These are phyloP conservation scores for Elegia similella DNA, from an alignment of 2,888 invertebrate species.

Conservation along the genomic window DNA sequence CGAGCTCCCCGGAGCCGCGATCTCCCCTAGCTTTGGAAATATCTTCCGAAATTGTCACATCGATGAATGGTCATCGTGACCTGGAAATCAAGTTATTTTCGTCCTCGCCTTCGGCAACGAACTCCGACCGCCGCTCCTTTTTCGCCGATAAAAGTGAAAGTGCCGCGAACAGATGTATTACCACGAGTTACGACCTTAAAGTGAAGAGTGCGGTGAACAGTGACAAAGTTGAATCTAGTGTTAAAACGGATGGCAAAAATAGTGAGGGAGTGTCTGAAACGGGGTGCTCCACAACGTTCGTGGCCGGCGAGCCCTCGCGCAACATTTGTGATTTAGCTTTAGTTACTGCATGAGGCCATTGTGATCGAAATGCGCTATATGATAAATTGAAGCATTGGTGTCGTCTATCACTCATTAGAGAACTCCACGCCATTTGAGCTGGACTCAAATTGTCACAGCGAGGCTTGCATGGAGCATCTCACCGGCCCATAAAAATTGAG, in stretches of 20 bases:
- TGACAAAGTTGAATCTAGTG: conserved; percentile 59
- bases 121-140: conserved; percentile 71
- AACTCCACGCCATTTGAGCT: conserved; percentile 75
- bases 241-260: conserved; percentile 56
- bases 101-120: conserved; percentile 78
- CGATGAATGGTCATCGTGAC: conserved; percentile 88
- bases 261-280: conserved; percentile 65
- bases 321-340: conserved; percentile 80
- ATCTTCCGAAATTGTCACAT: conserved; percentile 89
- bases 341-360: conserved; percentile 74
- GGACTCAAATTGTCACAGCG: conserved; percentile 77
- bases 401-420: conserved; percentile 51
- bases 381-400: conserved; percentile 55
- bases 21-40: conserved; percentile 83
- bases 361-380: conserved; percentile 53
- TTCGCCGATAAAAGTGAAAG: conserved; percentile 77
- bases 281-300: conserved; percentile 57
- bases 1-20: conserved; percentile 67
- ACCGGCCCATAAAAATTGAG: conserved; percentile 68
- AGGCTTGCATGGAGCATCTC: conserved; percentile 73
- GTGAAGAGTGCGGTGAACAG: conserved; percentile 71
- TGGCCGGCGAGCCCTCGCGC: conserved; percentile 58
- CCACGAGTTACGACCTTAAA: conserved; percentile 60
- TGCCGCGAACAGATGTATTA: conserved; percentile 69
- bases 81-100: conserved; percentile 90